phyloP scores from a whole-genome alignment of 2,797 vertebrate species.

The Accipiter minullus region DNA sequence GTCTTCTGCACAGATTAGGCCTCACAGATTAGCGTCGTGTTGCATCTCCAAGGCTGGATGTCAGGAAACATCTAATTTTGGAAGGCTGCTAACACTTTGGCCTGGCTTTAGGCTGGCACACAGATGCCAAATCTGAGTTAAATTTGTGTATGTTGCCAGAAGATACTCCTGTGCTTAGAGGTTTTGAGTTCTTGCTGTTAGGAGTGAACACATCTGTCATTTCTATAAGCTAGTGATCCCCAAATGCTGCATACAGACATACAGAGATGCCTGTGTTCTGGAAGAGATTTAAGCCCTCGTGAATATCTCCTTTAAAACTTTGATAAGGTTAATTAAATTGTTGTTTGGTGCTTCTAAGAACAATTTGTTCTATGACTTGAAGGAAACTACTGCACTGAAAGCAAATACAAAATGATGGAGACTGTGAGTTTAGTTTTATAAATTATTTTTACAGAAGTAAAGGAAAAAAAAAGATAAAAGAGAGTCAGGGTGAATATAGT shows the following conservation, averaged over 20 bases:
- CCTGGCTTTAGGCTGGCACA: neutral
- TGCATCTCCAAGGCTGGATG: neutral
- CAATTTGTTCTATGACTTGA: neutral
- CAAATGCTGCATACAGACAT: neutral
- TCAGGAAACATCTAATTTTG: neutral
- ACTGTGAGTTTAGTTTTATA: neutral
- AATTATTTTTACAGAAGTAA: neutral
- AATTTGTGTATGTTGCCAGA: neutral
- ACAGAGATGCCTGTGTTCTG: neutral
- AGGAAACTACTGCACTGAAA: neutral
- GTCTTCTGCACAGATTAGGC: neutral
- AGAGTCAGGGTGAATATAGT: neutral
- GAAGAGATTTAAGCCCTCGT: neutral
- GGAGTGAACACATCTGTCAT: neutral
- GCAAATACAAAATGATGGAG: neutral
- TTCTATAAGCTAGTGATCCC: neutral
- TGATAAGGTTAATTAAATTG: neutral
- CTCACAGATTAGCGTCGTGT: neutral
- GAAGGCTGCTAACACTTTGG: neutral
- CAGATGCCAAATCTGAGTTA: neutral
- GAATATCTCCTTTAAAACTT: neutral
- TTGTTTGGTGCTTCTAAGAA: neutral
- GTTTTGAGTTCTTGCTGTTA: neutral
- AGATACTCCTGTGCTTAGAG: neutral
- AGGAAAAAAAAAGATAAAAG: neutral